These are phyloP conservation scores for Actinia equina DNA, from an alignment of 64 coral and sea anemone species.

Conservation along the genomic window DNA sequence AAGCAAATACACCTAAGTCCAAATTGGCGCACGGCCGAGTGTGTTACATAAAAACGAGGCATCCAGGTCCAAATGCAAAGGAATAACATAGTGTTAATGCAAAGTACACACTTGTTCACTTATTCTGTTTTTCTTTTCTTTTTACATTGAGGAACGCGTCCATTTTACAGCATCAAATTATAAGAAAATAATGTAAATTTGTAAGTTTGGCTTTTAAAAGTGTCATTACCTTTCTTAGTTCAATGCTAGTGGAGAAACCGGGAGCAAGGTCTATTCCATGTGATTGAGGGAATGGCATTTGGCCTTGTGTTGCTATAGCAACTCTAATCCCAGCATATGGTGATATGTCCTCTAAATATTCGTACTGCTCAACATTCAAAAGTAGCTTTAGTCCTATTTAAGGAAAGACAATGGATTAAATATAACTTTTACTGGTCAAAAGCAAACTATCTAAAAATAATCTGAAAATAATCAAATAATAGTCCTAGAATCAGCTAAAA, in stretches of 20 bases:
- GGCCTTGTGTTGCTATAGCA: conserved; percentile 25
- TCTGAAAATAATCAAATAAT: too few relatives aligned
- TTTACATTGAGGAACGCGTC: background rate
- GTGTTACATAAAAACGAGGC: too few relatives aligned
- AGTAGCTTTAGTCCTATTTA: conserved; percentile 19
- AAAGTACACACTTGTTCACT: too few relatives aligned
- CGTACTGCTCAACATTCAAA: conserved; percentile 39
- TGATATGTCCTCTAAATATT: conserved; percentile 35
- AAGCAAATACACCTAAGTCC: too few relatives aligned
- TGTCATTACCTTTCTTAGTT: conserved; percentile 5
- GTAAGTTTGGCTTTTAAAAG: background rate
- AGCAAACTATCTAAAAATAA: too few relatives aligned
- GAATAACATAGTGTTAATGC: too few relatives aligned
- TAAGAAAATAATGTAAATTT: background rate
- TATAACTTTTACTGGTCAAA: too few relatives aligned
- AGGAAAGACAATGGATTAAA: background rate
- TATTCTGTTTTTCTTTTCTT: too few relatives aligned
- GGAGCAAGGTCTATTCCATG: conserved; percentile 39
- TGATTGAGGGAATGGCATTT: conserved; percentile 40
- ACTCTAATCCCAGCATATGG: conserved; percentile 32
- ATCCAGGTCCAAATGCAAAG: too few relatives aligned
- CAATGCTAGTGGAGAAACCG: conserved; percentile 34
- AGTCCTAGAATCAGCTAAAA: too few relatives aligned
- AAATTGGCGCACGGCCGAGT: too few relatives aligned
- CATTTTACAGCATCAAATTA: background rate